phyloP scores from a whole-genome alignment of 1,140 invertebrate genomes.

The Scylla paramamosain region DNA sequence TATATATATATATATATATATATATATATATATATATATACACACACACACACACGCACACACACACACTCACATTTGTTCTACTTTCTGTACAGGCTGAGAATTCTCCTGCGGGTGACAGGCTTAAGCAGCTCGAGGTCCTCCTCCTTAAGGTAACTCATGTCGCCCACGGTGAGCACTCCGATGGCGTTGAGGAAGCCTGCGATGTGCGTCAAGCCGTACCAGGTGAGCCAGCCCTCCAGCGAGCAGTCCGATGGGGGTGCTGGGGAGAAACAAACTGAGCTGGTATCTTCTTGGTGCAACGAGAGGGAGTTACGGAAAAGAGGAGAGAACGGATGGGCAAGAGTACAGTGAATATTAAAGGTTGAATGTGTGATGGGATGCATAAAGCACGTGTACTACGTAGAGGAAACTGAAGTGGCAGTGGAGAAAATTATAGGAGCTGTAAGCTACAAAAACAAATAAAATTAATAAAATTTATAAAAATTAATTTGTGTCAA shows the following conservation, averaged over 20 bases:
- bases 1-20: background rate
- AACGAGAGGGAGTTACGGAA: background rate
- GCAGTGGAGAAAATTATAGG: no score
- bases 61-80: background rate
- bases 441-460: no score
- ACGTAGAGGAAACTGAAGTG: no score
- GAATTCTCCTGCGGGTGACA: constrained; percentile 62
- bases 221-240: constrained; percentile 67
- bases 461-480: no score
- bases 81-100: constrained; percentile 51
- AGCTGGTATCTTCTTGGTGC: background rate
- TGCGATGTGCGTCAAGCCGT: constrained; percentile 59
- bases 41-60: background rate
- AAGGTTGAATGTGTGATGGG: no score
- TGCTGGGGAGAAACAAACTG: constrained; percentile 39
- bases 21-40: background rate
- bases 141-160: constrained; percentile 60
- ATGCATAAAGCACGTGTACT: no score
- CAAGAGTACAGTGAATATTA: background rate
- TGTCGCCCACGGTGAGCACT: constrained; percentile 53
- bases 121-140: constrained; percentile 66
- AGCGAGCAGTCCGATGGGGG: constrained; percentile 62
- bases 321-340: background rate
- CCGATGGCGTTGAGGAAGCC: constrained; percentile 62
- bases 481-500: no score